Conservation (phyloP, 2,113 vertebrate species). For the Excalfactoria chinensis region DNA sequence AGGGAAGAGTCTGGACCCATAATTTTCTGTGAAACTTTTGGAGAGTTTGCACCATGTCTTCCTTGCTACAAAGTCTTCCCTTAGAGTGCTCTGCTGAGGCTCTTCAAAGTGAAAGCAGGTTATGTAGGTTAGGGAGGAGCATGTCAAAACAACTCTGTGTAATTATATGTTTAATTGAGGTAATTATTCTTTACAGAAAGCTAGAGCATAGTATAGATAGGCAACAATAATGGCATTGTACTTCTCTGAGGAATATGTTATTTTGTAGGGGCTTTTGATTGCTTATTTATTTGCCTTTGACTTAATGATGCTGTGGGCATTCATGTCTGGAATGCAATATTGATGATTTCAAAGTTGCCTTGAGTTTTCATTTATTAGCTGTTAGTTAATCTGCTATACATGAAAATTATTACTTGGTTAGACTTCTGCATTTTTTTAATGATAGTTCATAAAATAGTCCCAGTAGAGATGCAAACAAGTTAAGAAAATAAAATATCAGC, state of each 20-base stretch:
- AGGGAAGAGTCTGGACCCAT: background rate
- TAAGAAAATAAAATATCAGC: background rate
- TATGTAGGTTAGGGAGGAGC: conserved; percentile 60
- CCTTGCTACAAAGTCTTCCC: background rate
- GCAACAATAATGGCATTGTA: background rate
- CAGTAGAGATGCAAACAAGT: background rate
- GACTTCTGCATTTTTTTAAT: background rate
- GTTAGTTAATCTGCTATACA: background rate
- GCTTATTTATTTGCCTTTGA: background rate
- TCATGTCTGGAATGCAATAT: background rate
- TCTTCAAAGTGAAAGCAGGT: conserved; percentile 48
- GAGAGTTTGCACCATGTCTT: background rate
- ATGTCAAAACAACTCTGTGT: conserved; percentile 33
- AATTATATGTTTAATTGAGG: conserved; percentile 21
- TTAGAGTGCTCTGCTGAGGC: background rate
- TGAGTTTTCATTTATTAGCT: background rate
- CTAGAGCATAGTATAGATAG: background rate
- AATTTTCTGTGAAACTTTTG: background rate
- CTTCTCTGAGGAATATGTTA: background rate
- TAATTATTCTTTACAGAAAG: conserved; percentile 49
- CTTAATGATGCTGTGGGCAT: background rate
- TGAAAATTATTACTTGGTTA: background rate
- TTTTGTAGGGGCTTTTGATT: background rate
- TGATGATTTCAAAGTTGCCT: background rate
- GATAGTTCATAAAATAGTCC: background rate